phyloP scores from a whole-genome alignment of 1,140 invertebrate species.

The Drosophila quadrilineata region DNA sequence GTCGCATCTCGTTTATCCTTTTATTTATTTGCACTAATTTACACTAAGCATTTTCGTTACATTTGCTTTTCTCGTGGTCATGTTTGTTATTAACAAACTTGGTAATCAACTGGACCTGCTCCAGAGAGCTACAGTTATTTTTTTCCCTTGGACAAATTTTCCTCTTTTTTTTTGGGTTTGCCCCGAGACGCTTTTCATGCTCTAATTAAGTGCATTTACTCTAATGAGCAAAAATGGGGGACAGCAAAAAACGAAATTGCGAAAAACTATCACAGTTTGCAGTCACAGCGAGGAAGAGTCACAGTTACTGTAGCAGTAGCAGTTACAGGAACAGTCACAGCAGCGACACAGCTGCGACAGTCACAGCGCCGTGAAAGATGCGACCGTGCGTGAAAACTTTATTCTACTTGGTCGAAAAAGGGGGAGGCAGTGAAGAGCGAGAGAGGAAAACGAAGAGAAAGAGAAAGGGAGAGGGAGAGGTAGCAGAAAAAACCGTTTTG shows the following conservation, averaged over 20 bases:
- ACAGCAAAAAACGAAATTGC: conserved; percentile 10
- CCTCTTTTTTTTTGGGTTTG: conserved; percentile 1
- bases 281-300: too few species aligned
- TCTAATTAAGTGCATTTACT: conserved; percentile 77
- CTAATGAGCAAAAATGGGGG: conserved; percentile 73
- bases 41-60: conserved; percentile 48
- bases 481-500: neutral
- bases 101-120: conserved; percentile 54
- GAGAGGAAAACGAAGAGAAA: too few species aligned
- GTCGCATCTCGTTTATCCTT: conserved; percentile 70
- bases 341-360: neutral
- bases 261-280: conserved; percentile 39
- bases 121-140: neutral
- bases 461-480: too few species aligned
- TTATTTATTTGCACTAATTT: conserved; percentile 76
- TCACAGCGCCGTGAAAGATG: conserved; percentile 27
- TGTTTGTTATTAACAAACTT: conserved; percentile 74
- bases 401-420: conserved; percentile 26
- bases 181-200: conserved; percentile 48
- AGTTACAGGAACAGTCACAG: conserved; percentile 7
- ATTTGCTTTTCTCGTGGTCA: conserved; percentile 12
- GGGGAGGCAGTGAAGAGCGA: too few species aligned
- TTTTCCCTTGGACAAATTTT: too few species aligned
- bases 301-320: conserved; percentile 31
- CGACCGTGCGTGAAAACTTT: conserved; percentile 68